A percentile compares a stretch with the other conserved stretches of the same genome.
These are phyloP conservation scores for Menura novaehollandiae DNA, from an alignment of 2,113 vertebrate genomes.

Conservation along the genomic window DNA sequence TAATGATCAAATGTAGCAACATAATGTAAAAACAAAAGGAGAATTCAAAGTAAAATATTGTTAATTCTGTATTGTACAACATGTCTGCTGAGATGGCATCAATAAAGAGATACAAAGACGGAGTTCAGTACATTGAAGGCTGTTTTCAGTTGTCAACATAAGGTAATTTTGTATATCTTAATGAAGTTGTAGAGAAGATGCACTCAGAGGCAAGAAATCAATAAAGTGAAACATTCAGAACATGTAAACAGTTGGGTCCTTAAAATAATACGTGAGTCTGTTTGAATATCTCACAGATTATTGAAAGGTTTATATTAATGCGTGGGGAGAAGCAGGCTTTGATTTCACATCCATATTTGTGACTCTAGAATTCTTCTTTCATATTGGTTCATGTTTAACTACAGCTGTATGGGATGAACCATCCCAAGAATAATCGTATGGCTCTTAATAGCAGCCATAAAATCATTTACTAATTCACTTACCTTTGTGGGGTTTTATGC, in stretches of 20 bases:
- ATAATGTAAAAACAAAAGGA: not conserved
- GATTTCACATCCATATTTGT: not conserved
- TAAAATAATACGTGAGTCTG: not conserved
- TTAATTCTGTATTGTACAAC: fast-evolving
- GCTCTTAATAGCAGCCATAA: not conserved
- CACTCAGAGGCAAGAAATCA: not conserved
- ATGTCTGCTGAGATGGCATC: not conserved
- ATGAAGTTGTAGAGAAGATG: not conserved
- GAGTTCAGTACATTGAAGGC: not conserved
- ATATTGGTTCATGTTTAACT: not conserved
- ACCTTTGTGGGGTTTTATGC: not conserved
- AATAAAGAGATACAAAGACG: not conserved
- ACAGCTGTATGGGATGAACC: not conserved
- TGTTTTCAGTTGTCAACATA: not conserved
- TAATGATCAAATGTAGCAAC: not conserved
- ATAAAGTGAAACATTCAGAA: not conserved
- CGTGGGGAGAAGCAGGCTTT: not conserved
- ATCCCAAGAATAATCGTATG: not conserved
- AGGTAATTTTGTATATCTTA: not conserved
- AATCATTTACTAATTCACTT: not conserved
- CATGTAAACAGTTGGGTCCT: not conserved
- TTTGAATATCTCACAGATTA: not conserved
- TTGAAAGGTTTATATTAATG: not conserved
- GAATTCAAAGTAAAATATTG: not conserved
- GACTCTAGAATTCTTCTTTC: not conserved